Evolutionary conservation across 2,888 invertebrate genomes (phyloP), one percentile per base, ranked within the genome.

Genomic region (Apodemia duryi): DNA sequence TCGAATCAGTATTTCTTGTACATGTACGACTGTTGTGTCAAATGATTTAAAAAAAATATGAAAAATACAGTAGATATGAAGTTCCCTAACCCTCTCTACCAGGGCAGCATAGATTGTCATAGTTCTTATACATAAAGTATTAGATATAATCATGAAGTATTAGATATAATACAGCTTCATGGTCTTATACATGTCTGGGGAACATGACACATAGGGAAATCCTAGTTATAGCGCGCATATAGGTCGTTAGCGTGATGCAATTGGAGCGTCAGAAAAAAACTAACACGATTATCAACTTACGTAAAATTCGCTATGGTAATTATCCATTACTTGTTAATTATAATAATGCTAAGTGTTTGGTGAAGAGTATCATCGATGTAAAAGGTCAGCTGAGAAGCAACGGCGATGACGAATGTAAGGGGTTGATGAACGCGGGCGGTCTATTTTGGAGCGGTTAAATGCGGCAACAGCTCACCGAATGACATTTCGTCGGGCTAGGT

Each of bases 371-470:
- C 78, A 74, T 75, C 85, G 79, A 83, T 90, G 88, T 84, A 87
- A 82, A 81, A 81, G 83, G 83, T 79, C 80, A 79, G 75, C 72
- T 74, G 77, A 74, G 76, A 71, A 73, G 75, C 75, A 75, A 75
- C 73, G 76, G 75, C 77, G 83, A 84, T 88, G 88, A 87, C 86
- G 86, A 86, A 84, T 85, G 86, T 81, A 78, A 86, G 89, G 85
- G 91, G 91, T 91, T 91, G 91, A 84, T 88, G 91, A 91, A 90
- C 91, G 91, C 86, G 75, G 73, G 74, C 78, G 75, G 76, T 87
- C 91, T 91, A 91, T 91, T 91, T 91, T 78, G 83, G 88, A 86
- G 82, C 89, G 83, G 84, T 87, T 91, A 91, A 88, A 91, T 82
- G 80, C 82, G 85, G 83, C 84, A 75, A 73, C 73, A 79, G 85